phyloP scores from a whole-genome alignment of 2,797 vertebrate genomes.

The Lagorchestes hirsutus region DNA sequence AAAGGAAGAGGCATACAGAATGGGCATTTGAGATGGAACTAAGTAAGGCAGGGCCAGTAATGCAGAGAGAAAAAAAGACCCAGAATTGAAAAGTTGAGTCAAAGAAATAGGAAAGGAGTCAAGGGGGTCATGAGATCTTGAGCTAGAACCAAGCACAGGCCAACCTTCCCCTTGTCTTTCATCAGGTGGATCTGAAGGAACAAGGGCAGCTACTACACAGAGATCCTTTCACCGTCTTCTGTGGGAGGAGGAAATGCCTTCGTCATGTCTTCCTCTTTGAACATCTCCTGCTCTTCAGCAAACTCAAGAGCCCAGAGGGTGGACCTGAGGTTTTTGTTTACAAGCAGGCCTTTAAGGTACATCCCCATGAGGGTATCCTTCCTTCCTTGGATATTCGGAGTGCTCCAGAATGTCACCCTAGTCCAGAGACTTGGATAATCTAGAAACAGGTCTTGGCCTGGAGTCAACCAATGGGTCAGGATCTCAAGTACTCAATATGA shows the following conservation, averaged over 20 bases:
- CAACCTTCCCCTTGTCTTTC: constrained; percentile 50
- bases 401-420: constrained; percentile 23
- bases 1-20: neutral
- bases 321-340: constrained; percentile 88
- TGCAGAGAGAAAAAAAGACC: neutral
- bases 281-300: constrained; percentile 92
- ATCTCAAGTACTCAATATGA: neutral
- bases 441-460: constrained; percentile 38
- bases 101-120: neutral
- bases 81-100: neutral
- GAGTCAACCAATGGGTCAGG: constrained; percentile 19
- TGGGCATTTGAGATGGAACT: neutral
- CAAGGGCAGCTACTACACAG: constrained; percentile 92
- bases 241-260: constrained; percentile 90
- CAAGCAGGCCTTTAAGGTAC: constrained; percentile 94
- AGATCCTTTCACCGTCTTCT: constrained; percentile 90
- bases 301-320: constrained; percentile 88
- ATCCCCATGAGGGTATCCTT: neutral
- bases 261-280: constrained; percentile 94
- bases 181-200: constrained; percentile 89
- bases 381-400: constrained; percentile 7
- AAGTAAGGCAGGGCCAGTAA: neutral
- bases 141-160: neutral
- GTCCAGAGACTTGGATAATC: constrained; percentile 37
- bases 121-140: neutral